Conservation (phyloP, 1,140 invertebrate species). For the Drosophila kohkoa region DNA sequence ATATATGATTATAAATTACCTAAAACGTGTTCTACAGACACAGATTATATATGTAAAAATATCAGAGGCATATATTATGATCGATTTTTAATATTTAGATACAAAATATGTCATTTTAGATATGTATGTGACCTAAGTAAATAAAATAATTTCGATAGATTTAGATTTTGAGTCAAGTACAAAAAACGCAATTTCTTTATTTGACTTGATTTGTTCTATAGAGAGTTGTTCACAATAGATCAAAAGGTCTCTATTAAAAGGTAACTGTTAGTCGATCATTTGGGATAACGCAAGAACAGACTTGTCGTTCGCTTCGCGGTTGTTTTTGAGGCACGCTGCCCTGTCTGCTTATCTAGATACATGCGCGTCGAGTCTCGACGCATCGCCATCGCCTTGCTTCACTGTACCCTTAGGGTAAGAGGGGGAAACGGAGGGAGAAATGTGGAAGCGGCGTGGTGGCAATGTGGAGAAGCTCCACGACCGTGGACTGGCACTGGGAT, state of each 20-base stretch:
- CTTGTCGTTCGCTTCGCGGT: constrained; percentile 13
- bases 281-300: not conserved
- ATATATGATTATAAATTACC: too few relatives aligned
- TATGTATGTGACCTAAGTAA: too few relatives aligned
- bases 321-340: constrained; percentile 49
- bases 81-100: too few relatives aligned
- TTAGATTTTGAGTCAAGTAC: too few relatives aligned
- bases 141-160: too few relatives aligned
- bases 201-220: too few relatives aligned
- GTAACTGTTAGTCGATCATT: constrained; percentile 17
- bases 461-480: constrained; percentile 42
- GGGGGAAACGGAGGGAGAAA: not conserved
- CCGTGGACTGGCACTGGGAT: constrained; percentile 46
- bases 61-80: too few relatives aligned
- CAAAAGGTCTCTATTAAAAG: not conserved
- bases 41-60: too few relatives aligned
- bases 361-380: constrained; percentile 36
- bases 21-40: too few relatives aligned
- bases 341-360: constrained; percentile 66
- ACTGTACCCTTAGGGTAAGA: not conserved
- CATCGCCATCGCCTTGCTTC: constrained; percentile 24
- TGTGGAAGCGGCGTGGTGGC: constrained; percentile 10
- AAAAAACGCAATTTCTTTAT: too few relatives aligned
- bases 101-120: too few relatives aligned
- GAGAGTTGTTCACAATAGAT: too few relatives aligned